These are phyloP conservation scores for Porites divaricata DNA, from an alignment of 92 coral and sea anemone genomes.

Conservation along the genomic window DNA sequence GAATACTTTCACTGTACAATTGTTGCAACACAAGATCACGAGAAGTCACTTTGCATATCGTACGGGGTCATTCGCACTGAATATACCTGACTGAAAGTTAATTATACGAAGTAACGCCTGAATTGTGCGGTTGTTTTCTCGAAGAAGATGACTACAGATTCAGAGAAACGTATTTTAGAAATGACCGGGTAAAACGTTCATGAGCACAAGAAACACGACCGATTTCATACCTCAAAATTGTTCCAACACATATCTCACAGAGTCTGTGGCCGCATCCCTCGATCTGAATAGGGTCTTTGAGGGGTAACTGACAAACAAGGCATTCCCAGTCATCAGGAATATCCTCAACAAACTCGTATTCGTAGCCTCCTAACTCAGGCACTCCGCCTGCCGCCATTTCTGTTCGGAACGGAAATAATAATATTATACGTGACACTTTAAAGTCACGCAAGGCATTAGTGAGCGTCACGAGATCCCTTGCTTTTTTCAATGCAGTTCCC, in stretches of 20 bases:
- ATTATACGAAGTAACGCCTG: neutral
- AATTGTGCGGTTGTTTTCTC: neutral
- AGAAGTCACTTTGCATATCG: neutral
- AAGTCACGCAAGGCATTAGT: constrained; percentile 1
- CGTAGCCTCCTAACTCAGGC: constrained; percentile 48
- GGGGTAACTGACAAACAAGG: constrained; percentile 63
- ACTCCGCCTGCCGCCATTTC: constrained; percentile 49
- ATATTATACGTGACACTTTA: constrained; percentile 24
- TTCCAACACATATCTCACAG: constrained; percentile 60
- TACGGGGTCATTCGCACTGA: neutral
- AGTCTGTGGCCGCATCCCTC: constrained; percentile 70
- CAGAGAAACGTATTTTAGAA: neutral
- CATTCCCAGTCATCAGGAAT: constrained; percentile 69
- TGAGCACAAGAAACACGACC: neutral
- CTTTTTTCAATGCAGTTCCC: no score
- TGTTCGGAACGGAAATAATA: neutral
- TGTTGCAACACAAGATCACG: neutral
- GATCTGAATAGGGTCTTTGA: constrained; percentile 69
- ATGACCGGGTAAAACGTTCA: neutral
- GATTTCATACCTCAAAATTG: constrained; percentile 55
- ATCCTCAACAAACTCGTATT: constrained; percentile 62
- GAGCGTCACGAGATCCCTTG: no score
- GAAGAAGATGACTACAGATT: neutral
- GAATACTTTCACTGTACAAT: no score
- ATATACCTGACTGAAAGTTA: neutral